Base-by-base conservation (phyloP, 2,797 vertebrate species). In the Eremophila alpestris region DNA sequence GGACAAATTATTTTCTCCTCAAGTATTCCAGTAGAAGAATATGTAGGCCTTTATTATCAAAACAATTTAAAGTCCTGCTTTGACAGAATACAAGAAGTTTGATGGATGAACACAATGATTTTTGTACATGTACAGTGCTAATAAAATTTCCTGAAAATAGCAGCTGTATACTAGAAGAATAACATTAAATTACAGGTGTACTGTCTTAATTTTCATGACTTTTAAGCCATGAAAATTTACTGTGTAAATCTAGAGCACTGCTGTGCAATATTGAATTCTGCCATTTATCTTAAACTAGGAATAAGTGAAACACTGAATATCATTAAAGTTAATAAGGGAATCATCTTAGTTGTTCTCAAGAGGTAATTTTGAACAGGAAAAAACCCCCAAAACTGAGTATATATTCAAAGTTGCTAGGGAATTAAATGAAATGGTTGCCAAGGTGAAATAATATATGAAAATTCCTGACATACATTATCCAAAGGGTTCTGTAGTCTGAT, bases 401-500 rank as follows among this genome's bases (percentile, higher is more conserved):
- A 73, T 82, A 91, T 83, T 94, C 77, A 59, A 46, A 91, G 76
- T 96, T 97, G 58, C 76, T 96, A 97, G 83, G 92, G 38, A 91
- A 94, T 87, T 74, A 93, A 93, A 94, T 82, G 24, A 94, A 84
- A 96, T 55, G 51, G 79, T 96, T 96, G 54, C 80, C 90, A 96
- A 95, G 87, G 78, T 32, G 81, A 95, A 96, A 77, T 89, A 73
- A 71, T 70, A 73, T 85, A 74, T 94, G 77, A 95, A 97, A 96
- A 94, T 78, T 89, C 52, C 41, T 89, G 83, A 91, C 63, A 80
- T 71, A 67, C 21, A 83, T 87, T 18, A 24, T 93, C 74, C 60
- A 69, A 92, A 94, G 65, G 32, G 92, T 96, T 94, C 51, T 95
- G 29, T 89, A 83, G 59, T 77, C 55, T 92, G 55, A 91, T 97